Conservation (phyloP, 2,797 vertebrate species). For the Peromyscus aztecus region DNA sequence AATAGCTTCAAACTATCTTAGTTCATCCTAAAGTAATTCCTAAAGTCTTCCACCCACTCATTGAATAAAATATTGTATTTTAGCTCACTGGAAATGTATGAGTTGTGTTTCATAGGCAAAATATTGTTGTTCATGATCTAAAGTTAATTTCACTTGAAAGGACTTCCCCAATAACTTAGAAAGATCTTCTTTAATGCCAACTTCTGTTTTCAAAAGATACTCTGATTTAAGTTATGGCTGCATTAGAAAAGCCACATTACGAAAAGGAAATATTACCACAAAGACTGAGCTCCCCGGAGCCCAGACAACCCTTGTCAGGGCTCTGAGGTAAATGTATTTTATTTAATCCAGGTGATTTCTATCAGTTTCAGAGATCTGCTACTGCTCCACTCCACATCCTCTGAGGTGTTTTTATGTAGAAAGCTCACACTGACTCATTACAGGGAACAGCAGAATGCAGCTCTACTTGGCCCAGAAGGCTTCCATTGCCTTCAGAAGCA, state of each 20-base stretch:
- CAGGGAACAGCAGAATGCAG: neutral
- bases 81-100: constrained; percentile 80
- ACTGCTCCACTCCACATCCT: constrained; percentile 64
- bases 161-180: constrained; percentile 57
- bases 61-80: constrained; percentile 82
- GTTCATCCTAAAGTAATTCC: constrained; percentile 77
- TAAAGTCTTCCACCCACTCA: constrained; percentile 63
- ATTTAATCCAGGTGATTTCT: constrained; percentile 63
- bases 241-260: constrained; percentile 48
- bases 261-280: constrained; percentile 38
- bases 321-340: constrained; percentile 68
- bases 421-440: constrained; percentile 71
- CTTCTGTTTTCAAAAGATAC: constrained; percentile 45
- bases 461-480: constrained; percentile 34
- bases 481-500: constrained; percentile 39
- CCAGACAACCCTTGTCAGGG: constrained; percentile 19
- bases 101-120: constrained; percentile 69
- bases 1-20: constrained; percentile 78
- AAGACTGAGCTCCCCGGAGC: constrained; percentile 63
- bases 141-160: constrained; percentile 66
- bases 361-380: constrained; percentile 52
- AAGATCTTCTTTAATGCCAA: constrained; percentile 30
- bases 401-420: constrained; percentile 70
- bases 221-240: constrained; percentile 39
- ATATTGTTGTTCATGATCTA: constrained; percentile 65